Percentiles rank a stretch among this genome's conserved stretches.
Conservation (phyloP, 2,888 invertebrate species). For the Conomelus anceps region DNA sequence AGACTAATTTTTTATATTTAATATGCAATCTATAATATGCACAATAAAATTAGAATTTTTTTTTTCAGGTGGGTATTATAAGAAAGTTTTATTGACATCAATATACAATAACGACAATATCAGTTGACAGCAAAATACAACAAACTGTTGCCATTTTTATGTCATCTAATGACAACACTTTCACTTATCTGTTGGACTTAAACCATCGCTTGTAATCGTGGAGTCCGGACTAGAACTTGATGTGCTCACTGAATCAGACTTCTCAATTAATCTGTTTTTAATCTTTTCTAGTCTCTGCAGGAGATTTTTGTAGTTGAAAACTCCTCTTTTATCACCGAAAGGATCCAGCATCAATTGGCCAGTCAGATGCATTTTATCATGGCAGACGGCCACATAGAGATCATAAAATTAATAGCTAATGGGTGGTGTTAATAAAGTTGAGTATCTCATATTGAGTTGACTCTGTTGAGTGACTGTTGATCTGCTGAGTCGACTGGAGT, state of each 20-base stretch:
- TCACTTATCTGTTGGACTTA: not conserved
- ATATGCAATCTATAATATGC: no score
- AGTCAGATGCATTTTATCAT: constrained; percentile 41
- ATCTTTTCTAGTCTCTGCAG: constrained; percentile 33
- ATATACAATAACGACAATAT: not conserved
- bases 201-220: not conserved
- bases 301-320: constrained; percentile 36
- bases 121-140: not conserved
- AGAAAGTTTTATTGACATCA: not conserved
- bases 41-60: no score
- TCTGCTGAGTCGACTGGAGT: no score
- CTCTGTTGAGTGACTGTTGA: no score
- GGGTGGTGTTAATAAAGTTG: no score
- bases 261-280: not conserved
- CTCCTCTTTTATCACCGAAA: constrained; percentile 37
- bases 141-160: no score
- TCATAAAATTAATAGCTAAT: constrained; percentile 51
- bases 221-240: not conserved
- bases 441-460: no score
- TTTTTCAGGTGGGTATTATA: not conserved
- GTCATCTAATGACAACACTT: no score
- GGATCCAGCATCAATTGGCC: constrained; percentile 44
- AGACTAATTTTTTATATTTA: no score
- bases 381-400: constrained; percentile 45
- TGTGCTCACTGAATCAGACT: not conserved